Conservation (phyloP, 2,797 vertebrate species). For the Sitta carolinensis region DNA sequence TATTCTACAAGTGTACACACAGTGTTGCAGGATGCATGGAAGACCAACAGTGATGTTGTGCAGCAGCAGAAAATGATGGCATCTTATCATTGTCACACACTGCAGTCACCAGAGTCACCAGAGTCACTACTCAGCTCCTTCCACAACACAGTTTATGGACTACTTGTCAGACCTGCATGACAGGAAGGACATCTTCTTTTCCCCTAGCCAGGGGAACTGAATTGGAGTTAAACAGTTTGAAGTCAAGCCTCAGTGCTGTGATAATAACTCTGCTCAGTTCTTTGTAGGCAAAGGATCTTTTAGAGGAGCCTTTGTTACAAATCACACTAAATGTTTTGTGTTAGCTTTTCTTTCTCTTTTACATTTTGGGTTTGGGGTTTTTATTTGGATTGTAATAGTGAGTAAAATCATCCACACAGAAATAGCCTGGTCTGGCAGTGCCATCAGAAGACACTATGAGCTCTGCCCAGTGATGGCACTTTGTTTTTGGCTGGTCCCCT, state of each 20-base stretch:
- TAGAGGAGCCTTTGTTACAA: not conserved
- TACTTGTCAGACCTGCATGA: not conserved
- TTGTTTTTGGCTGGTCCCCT: not conserved
- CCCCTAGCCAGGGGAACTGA: not conserved
- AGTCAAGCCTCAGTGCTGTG: not conserved
- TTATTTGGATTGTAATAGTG: not conserved
- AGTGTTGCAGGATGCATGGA: not conserved
- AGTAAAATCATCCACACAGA: not conserved
- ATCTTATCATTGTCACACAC: fast-evolving
- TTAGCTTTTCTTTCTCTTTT: not conserved
- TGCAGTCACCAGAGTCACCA: not conserved
- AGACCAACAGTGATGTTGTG: not conserved
- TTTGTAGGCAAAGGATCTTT: not conserved
- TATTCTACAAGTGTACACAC: not conserved
- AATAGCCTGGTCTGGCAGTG: not conserved
- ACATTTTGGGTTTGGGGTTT: not conserved
- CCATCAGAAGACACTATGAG: not conserved
- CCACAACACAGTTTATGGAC: not conserved
- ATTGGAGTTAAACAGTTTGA: not conserved
- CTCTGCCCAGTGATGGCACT: fast-evolving
- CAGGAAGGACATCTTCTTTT: not conserved
- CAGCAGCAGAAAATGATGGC: not conserved
- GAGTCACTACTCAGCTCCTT: not conserved
- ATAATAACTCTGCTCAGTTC: not conserved
- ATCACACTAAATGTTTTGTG: not conserved